Conservation (phyloP, 2,113 vertebrate species). For the Cryptotis parvus region DNA sequence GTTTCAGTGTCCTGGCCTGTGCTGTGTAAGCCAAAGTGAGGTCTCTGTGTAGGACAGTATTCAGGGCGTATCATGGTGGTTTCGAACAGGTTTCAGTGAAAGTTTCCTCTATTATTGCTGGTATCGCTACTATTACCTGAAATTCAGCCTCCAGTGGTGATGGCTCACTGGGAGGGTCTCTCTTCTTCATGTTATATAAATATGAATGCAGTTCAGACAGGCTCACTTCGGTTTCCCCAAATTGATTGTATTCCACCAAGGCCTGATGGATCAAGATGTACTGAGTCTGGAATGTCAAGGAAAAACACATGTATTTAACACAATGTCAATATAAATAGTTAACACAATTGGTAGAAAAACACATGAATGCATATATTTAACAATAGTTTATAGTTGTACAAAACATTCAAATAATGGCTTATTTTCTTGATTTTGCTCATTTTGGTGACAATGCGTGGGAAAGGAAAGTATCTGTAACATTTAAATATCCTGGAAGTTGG, state of each 20-base stretch:
- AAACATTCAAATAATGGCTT: not conserved
- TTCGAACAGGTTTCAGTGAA: too few relatives aligned
- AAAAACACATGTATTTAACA: not conserved
- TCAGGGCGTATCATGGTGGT: not conserved
- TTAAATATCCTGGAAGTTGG: not conserved
- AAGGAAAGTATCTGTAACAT: not conserved
- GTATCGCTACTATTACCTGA: constrained; percentile 87
- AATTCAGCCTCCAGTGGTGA: constrained; percentile 93
- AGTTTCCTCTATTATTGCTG: not conserved
- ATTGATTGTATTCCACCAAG: constrained; percentile 95
- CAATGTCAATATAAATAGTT: too few relatives aligned
- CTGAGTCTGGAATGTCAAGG: constrained; percentile 89
- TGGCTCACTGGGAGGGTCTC: constrained; percentile 86
- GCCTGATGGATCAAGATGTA: constrained; percentile 98
- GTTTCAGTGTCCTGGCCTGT: not conserved
- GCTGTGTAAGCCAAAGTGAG: not conserved
- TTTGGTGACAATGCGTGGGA: not conserved
- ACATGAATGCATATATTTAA: too few relatives aligned
- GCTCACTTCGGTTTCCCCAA: constrained; percentile 95
- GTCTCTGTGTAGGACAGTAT: not conserved
- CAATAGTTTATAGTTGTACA: fast-evolving
- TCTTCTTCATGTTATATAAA: constrained; percentile 89
- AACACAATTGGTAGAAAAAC: too few relatives aligned
- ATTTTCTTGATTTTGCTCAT: not conserved
- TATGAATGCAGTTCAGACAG: constrained; percentile 91